Base-by-base conservation (phyloP, 2,888 invertebrate genomes). In the Stenodema calcarata region DNA sequence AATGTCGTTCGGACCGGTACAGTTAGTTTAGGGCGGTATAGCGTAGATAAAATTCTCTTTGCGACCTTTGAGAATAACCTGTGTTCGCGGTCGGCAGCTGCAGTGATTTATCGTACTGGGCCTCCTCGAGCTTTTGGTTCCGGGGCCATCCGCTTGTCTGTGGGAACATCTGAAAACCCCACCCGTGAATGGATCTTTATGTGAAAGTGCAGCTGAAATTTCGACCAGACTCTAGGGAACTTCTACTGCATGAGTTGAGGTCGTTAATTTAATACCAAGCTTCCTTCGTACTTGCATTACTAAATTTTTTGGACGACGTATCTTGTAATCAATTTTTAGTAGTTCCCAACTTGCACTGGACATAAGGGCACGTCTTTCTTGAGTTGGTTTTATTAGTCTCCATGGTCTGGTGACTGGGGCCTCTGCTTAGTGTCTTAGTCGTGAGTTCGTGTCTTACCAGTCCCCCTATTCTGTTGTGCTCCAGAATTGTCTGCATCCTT, bases 1-100 rank as follows among this genome's bases (percentile, higher is more conserved):
- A 78, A 78, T 78, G 78, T 78, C 78, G 78, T 78, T 44, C 78
- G 78, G 73, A 1, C 73, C 18, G 73, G 14, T 30, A 62, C 62
- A 62, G 62, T 62, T 62, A 62, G 18, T 23, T 12, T n/a, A 62
- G 12, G 23, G 27, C 23, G 62, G 62, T 62, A 27, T 62, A 62
- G 62, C 62, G 6, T 23, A 27, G 62, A 62, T n/a, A 62, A 62
- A 62, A 62, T 62, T 62, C 23, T 23, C 62, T 62, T 62, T 23
- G 35, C 27, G 18, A 62, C 27, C 27, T 62, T 35, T 35, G 35
- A 35, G 7, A 62, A 23, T 62, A 23, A 50, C 50, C 27, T 62
- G 18, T 18, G 62, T 62, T 50, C 35, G 35, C 62, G n/a, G 62
- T 23, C 62, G 23, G 62, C 23, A 16, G 6, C 50, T n/a, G n/a